phyloP scores from a whole-genome alignment of 2,113 vertebrate genomes.

The Nematolebias whitei region DNA sequence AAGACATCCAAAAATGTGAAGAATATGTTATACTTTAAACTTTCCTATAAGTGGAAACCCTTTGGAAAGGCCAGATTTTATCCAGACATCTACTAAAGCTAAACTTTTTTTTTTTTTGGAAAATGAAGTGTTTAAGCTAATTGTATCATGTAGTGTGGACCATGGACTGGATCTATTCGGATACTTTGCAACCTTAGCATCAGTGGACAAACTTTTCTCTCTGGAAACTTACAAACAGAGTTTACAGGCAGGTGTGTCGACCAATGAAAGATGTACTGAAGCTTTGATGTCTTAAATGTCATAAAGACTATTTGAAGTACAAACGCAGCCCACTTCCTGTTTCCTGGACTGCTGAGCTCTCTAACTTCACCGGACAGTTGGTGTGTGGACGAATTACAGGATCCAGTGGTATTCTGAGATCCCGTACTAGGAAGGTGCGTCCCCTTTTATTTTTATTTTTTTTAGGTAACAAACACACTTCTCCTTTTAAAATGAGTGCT shows the following conservation, averaged over 20 bases:
- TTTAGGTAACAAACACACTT: slow-evolving; percentile 56
- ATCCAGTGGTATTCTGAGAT: slow-evolving; percentile 35
- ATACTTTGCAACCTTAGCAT: background rate
- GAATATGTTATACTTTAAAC: background rate
- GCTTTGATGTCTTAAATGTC: slow-evolving; percentile 54
- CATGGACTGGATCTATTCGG: background rate
- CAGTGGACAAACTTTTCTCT: background rate
- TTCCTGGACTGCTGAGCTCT: slow-evolving; percentile 38
- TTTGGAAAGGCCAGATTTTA: background rate
- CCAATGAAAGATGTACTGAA: slow-evolving; percentile 8
- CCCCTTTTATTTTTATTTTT: slow-evolving; percentile 15
- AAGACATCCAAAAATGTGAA: slow-evolving; percentile 13
- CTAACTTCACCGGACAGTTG: slow-evolving; percentile 34
- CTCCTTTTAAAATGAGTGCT: slow-evolving; percentile 59
- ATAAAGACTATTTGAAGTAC: slow-evolving; percentile 37
- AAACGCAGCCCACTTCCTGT: slow-evolving; percentile 27
- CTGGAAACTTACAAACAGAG: slow-evolving; percentile 8
- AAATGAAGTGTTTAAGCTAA: no score
- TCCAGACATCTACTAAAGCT: background rate
- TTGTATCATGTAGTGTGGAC: slow-evolving; percentile 1
- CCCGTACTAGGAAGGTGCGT: slow-evolving; percentile 50
- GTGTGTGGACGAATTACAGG: slow-evolving; percentile 16
- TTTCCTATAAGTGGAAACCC: background rate
- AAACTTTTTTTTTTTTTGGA: no score
- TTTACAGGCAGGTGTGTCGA: slow-evolving; percentile 7